phyloP scores from a whole-genome alignment of 1,140 invertebrate species.

The Chionoecetes opilio region DNA sequence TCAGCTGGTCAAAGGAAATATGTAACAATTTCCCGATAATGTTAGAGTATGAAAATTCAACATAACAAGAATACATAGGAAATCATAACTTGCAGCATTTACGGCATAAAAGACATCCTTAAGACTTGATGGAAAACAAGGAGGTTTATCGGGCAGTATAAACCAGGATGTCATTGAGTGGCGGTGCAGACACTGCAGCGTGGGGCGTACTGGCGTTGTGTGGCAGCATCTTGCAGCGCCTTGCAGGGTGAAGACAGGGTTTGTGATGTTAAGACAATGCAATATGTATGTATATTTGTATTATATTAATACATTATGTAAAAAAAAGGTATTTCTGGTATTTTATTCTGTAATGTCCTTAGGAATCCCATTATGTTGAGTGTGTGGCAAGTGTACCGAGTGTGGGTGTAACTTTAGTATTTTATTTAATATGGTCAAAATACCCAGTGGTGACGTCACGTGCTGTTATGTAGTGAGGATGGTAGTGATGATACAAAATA shows the following conservation, averaged over 20 bases:
- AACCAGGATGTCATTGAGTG: too few relatives aligned
- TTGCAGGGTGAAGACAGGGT: slow-evolving; percentile 63
- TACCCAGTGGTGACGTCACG: too few relatives aligned
- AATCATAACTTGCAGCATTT: not conserved
- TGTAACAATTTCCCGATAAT: not conserved
- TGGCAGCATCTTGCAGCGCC: not conserved
- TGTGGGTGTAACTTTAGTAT: too few relatives aligned
- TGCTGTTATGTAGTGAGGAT: too few relatives aligned
- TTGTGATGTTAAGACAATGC: slow-evolving; percentile 74
- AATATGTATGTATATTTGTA: slow-evolving; percentile 75
- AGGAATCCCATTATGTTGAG: not conserved
- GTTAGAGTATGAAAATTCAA: not conserved
- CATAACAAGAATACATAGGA: not conserved
- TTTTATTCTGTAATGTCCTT: not conserved
- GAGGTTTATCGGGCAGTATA: not conserved
- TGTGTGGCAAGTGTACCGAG: too few relatives aligned
- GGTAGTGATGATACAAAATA: too few relatives aligned
- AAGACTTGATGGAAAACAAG: not conserved
- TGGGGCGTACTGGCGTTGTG: not conserved
- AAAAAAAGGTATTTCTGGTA: slow-evolving; percentile 39
- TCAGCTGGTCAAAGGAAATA: not conserved
- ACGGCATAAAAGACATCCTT: not conserved
- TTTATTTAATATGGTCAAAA: too few relatives aligned
- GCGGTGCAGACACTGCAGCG: not conserved
- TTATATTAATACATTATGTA: slow-evolving; percentile 74